A percentile compares a stretch with the other conserved stretches of the same genome.
Conservation (phyloP, 37 sponge, comb jelly and placozoan genomes). For the Beroe forskalii region DNA sequence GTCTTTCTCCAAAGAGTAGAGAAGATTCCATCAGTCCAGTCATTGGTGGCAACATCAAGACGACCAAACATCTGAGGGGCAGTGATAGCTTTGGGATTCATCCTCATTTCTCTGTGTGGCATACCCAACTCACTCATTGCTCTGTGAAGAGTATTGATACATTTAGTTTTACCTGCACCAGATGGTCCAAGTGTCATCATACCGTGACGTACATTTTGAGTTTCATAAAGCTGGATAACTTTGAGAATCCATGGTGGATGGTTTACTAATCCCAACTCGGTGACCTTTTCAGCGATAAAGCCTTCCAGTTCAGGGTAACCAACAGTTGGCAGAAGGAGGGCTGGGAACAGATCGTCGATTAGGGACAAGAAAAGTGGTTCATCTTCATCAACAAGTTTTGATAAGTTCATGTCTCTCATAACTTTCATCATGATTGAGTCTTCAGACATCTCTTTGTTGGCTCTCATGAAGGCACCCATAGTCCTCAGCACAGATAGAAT, state of each 20-base stretch:
- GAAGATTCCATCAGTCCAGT: conserved; percentile 99
- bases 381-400: conserved; percentile 99
- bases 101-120: conserved; percentile 95
- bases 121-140: conserved; percentile 90
- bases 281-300: conserved; percentile 67
- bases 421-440: conserved; percentile 94
- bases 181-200: conserved; percentile 98
- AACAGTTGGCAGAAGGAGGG: conserved; percentile 81
- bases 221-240: conserved; percentile 96
- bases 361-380: conserved; percentile 96
- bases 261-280: conserved; percentile 83
- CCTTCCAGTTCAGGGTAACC: conserved; percentile 90
- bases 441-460: conserved; percentile 86
- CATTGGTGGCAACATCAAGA: conserved; percentile 97
- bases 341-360: conserved; percentile 97
- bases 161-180: conserved; percentile 94
- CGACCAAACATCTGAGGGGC: conserved; percentile 99
- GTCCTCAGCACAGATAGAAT: conserved; percentile 96
- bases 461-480: conserved; percentile 91
- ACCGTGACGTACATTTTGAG: conserved; percentile 96
- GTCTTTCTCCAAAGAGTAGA: conserved; percentile 98
- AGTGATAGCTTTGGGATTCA: conserved; percentile 99
- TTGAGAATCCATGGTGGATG: conserved; percentile 96
- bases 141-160: conserved; percentile 88
- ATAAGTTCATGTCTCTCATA: conserved; percentile 98